Evolutionary conservation across 30 jellyfish, hydroid and myxozoan genomes (phyloP), one percentile per base, ranked within the genome.

Genomic region (Pseudorhiza aurosa): DNA sequence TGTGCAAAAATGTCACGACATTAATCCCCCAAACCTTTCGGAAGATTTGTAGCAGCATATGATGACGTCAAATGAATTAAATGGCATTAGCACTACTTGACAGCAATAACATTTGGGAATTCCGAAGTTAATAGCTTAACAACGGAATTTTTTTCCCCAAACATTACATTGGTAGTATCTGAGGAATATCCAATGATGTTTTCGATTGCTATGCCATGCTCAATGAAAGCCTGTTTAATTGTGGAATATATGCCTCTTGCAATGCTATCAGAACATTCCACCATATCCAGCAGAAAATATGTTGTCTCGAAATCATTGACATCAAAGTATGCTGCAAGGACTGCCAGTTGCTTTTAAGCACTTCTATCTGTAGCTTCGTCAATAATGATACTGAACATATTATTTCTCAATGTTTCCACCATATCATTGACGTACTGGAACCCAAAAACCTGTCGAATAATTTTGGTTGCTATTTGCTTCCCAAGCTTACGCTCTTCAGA

Each of bases 11-110:
- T 29, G 49, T 83, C 95, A 11, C 95, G 15, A 72, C 56, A 65
- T 0, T 68, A 57, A 40, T 83, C 95, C 49, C 70, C 87, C 8
- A 70, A 32, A 56, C 95, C 70, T 47, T 68, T 51, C 8, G 93
- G 95, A 40, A 70, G 57, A 73, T 83, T 81, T 31, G 50, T 8
- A 21, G 95, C 74, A 10, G 95, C 95, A 47, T 70, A 55, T 5
- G 95, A 83, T 10, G 95, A 55, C 24, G 88, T 72, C 82, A 83
- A 70, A 64, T 83, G 95, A 32, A 83, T 83, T 17, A 70, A 74
- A 44, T 57, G 88, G 40, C 90, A 59, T 0, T 82, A 58, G 63
- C 90, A n/a, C n/a, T n/a, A n/a, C n/a, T n/a, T n/a, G 40, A 2
- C 45, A 7, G 88, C 37, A 15, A 65, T 32, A 18, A 65, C 72